Evolutionary conservation across 2,113 vertebrate genomes (phyloP).

Genomic region (Butorides virescens): DNA sequence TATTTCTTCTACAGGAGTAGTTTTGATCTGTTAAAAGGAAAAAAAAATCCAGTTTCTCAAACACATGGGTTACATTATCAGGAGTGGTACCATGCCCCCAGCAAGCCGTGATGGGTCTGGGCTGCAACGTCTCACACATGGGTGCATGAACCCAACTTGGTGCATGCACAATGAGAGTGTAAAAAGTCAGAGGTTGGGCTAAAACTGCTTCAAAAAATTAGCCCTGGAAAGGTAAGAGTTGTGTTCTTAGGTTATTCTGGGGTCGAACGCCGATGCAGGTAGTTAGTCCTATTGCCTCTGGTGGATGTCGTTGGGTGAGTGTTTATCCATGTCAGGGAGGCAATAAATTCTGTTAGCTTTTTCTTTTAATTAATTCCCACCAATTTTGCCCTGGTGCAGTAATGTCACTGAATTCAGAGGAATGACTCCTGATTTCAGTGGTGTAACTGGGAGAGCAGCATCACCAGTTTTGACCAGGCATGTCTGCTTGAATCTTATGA

Average conservation of each 20-base stretch:
- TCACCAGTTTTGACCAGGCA: neutral
- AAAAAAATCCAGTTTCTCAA: neutral
- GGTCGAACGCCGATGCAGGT: neutral
- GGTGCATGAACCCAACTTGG: neutral
- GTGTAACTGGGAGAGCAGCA: neutral
- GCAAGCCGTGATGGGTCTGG: neutral
- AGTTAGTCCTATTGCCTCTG: neutral
- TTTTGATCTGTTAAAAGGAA: neutral
- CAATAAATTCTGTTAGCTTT: neutral
- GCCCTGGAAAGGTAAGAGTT: neutral
- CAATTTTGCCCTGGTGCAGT: neutral
- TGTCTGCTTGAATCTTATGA: neutral
- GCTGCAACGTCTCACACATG: neutral
- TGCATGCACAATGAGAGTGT: neutral
- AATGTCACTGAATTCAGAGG: neutral
- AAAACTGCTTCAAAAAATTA: neutral
- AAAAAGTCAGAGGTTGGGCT: neutral
- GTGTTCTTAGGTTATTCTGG: neutral
- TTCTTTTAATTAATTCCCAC: neutral
- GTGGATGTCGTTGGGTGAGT: neutral
- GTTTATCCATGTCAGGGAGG: neutral
- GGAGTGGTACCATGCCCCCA: accelerated
- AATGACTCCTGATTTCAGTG: neutral
- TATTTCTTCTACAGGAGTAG: neutral
- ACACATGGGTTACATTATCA: accelerated